phyloP scores from a whole-genome alignment of 2,113 vertebrate species.

The Macrotus californicus region DNA sequence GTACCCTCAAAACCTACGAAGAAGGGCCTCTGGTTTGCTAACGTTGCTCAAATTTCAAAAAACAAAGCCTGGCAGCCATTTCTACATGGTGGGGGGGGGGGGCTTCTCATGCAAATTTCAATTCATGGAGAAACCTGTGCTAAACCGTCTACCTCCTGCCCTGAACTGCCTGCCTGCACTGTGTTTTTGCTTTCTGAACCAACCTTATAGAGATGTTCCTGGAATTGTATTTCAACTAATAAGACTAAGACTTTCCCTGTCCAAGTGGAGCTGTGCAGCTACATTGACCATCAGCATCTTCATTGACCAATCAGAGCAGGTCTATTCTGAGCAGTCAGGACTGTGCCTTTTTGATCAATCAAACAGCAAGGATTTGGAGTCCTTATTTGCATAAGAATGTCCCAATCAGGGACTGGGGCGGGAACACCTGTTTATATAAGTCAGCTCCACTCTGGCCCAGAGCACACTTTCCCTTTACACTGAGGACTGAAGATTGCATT shows the following conservation, averaged over 20 bases:
- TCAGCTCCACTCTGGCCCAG: background rate
- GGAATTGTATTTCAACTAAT: background rate
- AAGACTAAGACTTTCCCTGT: background rate
- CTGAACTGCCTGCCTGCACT: background rate
- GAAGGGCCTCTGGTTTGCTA: background rate
- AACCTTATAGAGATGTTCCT: background rate
- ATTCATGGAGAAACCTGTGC: background rate
- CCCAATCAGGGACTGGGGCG: background rate
- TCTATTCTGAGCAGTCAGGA: background rate
- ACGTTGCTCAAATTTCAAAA: background rate
- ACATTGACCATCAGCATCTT: background rate
- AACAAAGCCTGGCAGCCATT: background rate
- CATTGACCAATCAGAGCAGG: background rate
- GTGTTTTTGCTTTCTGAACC: background rate
- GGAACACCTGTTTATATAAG: background rate
- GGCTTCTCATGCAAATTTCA: background rate
- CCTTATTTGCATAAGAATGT: background rate
- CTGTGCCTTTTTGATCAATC: background rate
- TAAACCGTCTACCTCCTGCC: background rate
- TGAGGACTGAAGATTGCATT: background rate
- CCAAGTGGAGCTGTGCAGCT: background rate
- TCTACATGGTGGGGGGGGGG: no score
- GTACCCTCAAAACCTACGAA: background rate
- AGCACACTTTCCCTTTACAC: background rate
- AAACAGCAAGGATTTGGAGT: background rate